These are phyloP conservation scores for Emydoidea blandingii DNA, from an alignment of 2,797 vertebrate genomes.

Conservation along the genomic window DNA sequence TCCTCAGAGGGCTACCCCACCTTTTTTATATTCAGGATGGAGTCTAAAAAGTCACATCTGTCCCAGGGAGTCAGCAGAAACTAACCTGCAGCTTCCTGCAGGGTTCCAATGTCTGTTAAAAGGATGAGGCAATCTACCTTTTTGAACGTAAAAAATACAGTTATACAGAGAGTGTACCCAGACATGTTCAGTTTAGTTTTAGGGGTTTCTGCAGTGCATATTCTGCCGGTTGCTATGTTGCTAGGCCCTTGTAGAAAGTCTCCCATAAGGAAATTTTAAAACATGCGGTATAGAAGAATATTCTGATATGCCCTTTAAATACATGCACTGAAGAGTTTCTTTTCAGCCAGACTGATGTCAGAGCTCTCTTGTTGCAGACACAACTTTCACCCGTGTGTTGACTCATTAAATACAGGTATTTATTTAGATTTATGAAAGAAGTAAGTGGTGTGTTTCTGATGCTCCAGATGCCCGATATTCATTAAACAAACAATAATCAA, in stretches of 20 bases:
- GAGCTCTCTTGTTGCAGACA: background rate
- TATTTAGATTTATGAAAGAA: background rate
- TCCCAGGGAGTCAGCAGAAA: background rate
- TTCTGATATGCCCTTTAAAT: background rate
- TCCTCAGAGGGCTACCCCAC: background rate
- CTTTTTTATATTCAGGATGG: background rate
- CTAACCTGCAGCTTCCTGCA: background rate
- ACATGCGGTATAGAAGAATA: conserved; percentile 10
- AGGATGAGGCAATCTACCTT: background rate
- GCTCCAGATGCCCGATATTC: background rate
- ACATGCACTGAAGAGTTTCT: background rate
- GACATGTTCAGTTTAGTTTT: background rate
- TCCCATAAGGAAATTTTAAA: conserved; percentile 25
- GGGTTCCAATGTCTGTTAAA: background rate
- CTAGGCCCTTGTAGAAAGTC: background rate
- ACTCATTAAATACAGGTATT: background rate
- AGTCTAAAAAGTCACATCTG: background rate
- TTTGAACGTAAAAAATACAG: background rate
- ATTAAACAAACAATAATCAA: background rate
- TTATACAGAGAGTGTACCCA: background rate
- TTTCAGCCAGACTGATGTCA: conserved; percentile 7
- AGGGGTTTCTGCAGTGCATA: background rate
- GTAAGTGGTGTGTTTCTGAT: background rate
- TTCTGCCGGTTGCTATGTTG: background rate
- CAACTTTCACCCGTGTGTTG: background rate